A percentile compares a stretch with the other conserved stretches of the same genome.
phyloP scores from a whole-genome alignment of 2,888 invertebrate genomes.

The Ichneumoninae sp. region DNA sequence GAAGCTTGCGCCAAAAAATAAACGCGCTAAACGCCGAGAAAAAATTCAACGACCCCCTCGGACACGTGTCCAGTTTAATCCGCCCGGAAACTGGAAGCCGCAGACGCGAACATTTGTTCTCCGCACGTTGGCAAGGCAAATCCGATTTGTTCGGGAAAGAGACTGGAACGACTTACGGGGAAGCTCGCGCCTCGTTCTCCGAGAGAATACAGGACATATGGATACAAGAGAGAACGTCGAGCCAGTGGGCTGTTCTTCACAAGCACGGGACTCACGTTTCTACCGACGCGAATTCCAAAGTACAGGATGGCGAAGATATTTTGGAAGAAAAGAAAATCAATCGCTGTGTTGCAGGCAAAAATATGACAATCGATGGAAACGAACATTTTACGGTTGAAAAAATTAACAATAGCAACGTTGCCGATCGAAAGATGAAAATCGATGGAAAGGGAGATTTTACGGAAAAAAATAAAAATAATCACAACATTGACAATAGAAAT shows the following conservation, averaged over 20 bases:
- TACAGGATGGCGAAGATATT: neutral
- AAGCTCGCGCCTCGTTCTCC: conserved; percentile 59
- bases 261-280: conserved; percentile 7
- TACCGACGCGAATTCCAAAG: neutral
- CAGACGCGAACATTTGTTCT: conserved; percentile 21
- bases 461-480: neutral
- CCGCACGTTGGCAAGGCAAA: conserved; percentile 44
- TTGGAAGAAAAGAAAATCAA: neutral
- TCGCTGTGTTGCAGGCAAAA: neutral
- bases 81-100: conserved; percentile 5
- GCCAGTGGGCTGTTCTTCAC: conserved; percentile 25
- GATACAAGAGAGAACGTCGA: conserved; percentile 42
- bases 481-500: neutral
- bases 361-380: neutral
- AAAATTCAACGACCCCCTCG: conserved; percentile 26
- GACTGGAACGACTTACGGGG: conserved; percentile 23
- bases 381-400: neutral
- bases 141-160: conserved; percentile 46
- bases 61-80: conserved; percentile 22
- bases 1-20: conserved; percentile 59
- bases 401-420: too few species aligned
- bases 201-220: conserved; percentile 68
- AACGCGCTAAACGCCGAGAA: conserved; percentile 37
- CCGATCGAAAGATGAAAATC: too few species aligned
- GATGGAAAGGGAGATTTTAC: too few species aligned